Conservation (phyloP, 2,888 invertebrate genomes). For the Syrista parreyssii region DNA sequence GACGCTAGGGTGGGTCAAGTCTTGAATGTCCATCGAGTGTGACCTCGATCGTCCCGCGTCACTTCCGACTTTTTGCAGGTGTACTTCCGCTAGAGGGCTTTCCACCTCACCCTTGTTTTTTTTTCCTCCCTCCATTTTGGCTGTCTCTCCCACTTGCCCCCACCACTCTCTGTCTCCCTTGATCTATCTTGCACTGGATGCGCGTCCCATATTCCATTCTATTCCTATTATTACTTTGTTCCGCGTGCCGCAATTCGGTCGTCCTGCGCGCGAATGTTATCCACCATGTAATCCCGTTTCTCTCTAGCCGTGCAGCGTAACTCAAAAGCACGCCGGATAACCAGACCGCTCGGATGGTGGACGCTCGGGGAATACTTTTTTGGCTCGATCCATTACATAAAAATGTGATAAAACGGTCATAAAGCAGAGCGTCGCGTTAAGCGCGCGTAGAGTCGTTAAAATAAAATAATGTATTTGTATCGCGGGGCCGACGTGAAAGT, state of each 20-base stretch:
- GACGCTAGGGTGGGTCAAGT: constrained; percentile 34
- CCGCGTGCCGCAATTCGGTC: background rate
- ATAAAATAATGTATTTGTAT: constrained; percentile 5
- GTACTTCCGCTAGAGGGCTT: background rate
- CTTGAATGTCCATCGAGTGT: constrained; percentile 35
- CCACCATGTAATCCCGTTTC: background rate
- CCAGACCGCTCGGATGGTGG: background rate
- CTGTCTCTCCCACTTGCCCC: background rate
- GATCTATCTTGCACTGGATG: background rate
- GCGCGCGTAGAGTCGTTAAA: background rate
- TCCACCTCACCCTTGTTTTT: background rate
- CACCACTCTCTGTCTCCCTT: background rate
- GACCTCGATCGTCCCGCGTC: constrained; percentile 7
- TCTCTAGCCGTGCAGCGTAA: background rate
- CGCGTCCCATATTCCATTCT: constrained; percentile 7
- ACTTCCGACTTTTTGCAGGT: background rate
- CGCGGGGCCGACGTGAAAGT: background rate
- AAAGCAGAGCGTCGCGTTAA: background rate
- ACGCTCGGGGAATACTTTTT: constrained; percentile 1
- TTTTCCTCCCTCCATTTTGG: background rate
- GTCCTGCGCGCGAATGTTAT: background rate
- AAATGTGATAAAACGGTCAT: constrained; percentile 4
- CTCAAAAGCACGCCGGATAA: background rate
- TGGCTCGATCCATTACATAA: constrained; percentile 3
- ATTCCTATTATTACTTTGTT: background rate